Percentiles rank a stretch among this genome's conserved stretches.
These are phyloP conservation scores for Pipistrellus pygmaeus DNA, from an alignment of 2,797 vertebrate genomes.

Conservation along the genomic window DNA sequence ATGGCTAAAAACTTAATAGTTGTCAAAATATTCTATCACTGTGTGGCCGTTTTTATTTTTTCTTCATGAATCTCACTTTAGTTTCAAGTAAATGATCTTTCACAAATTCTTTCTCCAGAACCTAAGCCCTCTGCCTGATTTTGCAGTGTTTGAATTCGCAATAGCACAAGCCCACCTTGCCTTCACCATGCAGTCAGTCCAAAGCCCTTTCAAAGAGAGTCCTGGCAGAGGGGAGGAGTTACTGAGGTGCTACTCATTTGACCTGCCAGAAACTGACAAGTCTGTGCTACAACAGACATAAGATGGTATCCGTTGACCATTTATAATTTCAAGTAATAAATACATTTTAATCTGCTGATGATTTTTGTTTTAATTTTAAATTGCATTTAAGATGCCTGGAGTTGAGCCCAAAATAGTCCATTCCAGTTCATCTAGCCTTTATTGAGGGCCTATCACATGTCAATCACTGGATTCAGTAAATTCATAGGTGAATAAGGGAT, in stretches of 20 bases:
- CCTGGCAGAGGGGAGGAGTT: background rate
- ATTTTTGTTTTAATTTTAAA: constrained; percentile 32
- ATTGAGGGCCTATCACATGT: background rate
- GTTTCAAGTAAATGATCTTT: background rate
- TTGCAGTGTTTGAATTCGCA: background rate
- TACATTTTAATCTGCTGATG: background rate
- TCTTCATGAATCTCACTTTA: background rate
- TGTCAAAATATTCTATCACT: background rate
- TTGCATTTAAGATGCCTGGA: background rate
- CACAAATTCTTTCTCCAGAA: background rate
- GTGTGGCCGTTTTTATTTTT: background rate
- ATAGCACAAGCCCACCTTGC: background rate
- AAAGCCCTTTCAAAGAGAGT: background rate
- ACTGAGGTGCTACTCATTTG: background rate
- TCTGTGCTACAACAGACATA: background rate
- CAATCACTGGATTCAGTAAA: background rate
- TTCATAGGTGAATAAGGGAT: background rate
- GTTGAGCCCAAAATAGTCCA: background rate
- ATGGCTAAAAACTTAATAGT: background rate
- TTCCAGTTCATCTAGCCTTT: background rate
- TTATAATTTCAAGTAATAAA: background rate
- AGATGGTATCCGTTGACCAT: background rate
- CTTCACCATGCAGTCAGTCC: background rate
- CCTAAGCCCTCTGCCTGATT: background rate
- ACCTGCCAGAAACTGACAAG: background rate